Evolutionary conservation across 2,888 invertebrate genomes (phyloP), one percentile per base, ranked within the genome.

Genomic region (Brenthis hecate): DNA sequence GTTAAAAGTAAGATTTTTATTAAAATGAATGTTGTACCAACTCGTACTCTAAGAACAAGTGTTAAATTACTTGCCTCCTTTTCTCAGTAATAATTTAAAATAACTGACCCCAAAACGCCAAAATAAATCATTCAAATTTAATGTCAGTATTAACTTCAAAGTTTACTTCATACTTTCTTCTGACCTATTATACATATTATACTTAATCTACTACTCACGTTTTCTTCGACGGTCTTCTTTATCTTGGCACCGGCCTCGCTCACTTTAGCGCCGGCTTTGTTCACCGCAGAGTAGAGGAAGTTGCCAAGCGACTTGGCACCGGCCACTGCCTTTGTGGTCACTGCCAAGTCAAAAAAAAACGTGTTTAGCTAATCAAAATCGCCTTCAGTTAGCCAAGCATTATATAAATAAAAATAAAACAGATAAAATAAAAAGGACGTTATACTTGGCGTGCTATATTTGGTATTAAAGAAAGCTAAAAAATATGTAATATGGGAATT

Each of bases 221-320:
- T 98, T 93, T 98, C 98, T 91, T 98, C 98, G 77, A 99, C 98
- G 78, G 97, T 97, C 91, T 98, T 97, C 94, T 99, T 98, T 83
- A 99, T 96, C 93, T 98, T 98, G 77, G 95, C 97, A 76, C 97
- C 96, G 71, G 97, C 97, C 90, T 97, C 97, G 87, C 96, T 97
- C 74, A 98, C 97, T 77, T 96, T 96, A 82, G 97, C 97, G 51
- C 98, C 98, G 69, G 99, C 99, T 93, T 98, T 98, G 93, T 98
- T 98, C 78, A 98, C 98, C 76, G 98, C 98, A 74, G 98, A 97
- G 93, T 97, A 98, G 77, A 99, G 94, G 94, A 98, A 98, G 88
- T 95, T 98, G 76, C 98, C 98, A 82, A 98, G 95, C 65, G 96
- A 97, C 93, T 98, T 98, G 77, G 98, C 98, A 63, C 97, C 97